Evolutionary conservation across 1,140 invertebrate genomes (phyloP), one percentile per base, ranked within the genome.

Genomic region (Whitmania pigra): DNA sequence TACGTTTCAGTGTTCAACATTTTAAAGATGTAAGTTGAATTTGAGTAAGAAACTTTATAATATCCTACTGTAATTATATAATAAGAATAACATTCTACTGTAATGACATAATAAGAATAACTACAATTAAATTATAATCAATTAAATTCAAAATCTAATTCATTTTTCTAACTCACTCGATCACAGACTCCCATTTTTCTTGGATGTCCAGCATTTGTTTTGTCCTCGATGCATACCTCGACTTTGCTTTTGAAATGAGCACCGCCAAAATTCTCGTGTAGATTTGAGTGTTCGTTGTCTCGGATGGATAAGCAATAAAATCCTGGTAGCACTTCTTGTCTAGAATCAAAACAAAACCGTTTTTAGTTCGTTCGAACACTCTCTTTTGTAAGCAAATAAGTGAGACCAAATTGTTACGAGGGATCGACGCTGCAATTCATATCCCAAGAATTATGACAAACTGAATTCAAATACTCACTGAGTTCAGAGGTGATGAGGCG

Each of bases 401-500:
- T n/a, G n/a, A n/a, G n/a, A n/a, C n/a, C n/a, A n/a, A n/a, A n/a
- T n/a, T n/a, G n/a, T n/a, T n/a, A n/a, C n/a, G n/a, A n/a, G n/a
- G n/a, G n/a, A n/a, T n/a, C n/a, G n/a, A n/a, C n/a, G n/a, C 54
- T 3, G 9, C 20, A 57, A 57, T 57, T n/a, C 25, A 57, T 9
- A 57, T 57, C 20, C 20, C 9, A 57, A 3, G 20, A 57, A 57
- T 57, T n/a, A 9, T 57, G 54, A 9, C 5, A 9, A 57, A 57
- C 2, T n/a, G 54, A 63, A 6, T 63, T 25, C 22, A 18, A 63
- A 15, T 15, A 63, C 57, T 63, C 22, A 63, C 57, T 63, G 18
- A 63, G 22, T 31, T 63, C 3, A 11, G 57, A 63, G 9, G 71
- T 76, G n/a, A 77, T 18, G 43, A 76, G 22, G 53, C 74, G 36